Evolutionary conservation across 2,888 invertebrate genomes (phyloP).

Genomic region (Aspidiotus rigidus): DNA sequence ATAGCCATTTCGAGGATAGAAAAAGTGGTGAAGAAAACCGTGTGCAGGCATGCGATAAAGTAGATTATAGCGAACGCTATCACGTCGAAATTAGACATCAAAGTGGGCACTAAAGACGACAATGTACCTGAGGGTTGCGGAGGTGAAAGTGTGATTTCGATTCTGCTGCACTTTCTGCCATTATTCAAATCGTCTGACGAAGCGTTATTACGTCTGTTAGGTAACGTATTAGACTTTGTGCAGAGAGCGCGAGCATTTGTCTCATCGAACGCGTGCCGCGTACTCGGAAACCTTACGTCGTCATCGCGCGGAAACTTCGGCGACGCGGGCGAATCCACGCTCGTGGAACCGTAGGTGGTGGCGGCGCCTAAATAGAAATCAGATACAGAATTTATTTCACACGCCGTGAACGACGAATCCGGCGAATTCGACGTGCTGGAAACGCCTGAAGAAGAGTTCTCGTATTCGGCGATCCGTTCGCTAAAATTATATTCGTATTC

Average conservation of each 20-base stretch:
- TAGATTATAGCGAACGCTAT: conserved; percentile 16
- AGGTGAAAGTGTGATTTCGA: conserved; percentile 21
- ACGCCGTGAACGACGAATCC: conserved; percentile 37
- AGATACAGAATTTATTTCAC: neutral
- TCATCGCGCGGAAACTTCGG: neutral
- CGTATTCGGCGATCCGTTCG: neutral
- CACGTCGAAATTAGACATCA: conserved; percentile 16
- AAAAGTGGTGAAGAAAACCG: conserved; percentile 19
- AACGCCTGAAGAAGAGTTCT: conserved; percentile 25
- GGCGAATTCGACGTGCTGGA: conserved; percentile 28
- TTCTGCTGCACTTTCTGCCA: conserved; percentile 15
- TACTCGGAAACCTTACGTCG: neutral
- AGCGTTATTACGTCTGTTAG: too few relatives aligned
- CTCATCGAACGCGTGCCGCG: neutral
- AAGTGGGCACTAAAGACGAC: neutral
- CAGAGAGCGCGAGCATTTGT: neutral
- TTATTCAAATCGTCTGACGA: neutral
- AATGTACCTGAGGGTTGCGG: conserved; percentile 27
- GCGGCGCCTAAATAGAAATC: neutral
- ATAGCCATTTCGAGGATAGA: conserved; percentile 16
- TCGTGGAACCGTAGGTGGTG: neutral
- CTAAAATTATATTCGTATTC: neutral
- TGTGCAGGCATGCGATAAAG: conserved; percentile 18
- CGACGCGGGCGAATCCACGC: neutral
- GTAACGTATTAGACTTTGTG: neutral